Conservation (phyloP, 2,888 invertebrate species). For the Polietes domitor region DNA sequence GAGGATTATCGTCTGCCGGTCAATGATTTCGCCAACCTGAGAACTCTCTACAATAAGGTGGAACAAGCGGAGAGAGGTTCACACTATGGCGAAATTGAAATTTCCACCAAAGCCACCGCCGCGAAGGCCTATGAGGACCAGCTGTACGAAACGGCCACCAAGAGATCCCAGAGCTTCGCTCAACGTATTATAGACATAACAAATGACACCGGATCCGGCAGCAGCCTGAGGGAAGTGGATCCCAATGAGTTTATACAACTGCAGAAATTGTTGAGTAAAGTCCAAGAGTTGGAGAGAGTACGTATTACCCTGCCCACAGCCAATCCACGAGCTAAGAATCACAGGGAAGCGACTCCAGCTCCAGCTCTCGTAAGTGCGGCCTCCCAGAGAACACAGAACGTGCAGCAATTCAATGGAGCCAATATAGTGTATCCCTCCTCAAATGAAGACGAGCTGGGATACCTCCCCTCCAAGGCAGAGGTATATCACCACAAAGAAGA, state of each 20-base stretch:
- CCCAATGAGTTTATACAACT: slow-evolving; percentile 82
- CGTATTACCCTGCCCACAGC: slow-evolving; percentile 71
- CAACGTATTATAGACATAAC: slow-evolving; percentile 74
- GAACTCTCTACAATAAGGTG: slow-evolving; percentile 70
- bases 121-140: slow-evolving; percentile 66
- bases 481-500: slow-evolving; percentile 1
- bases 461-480: slow-evolving; percentile 69
- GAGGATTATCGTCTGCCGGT: slow-evolving; percentile 69
- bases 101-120: slow-evolving; percentile 75
- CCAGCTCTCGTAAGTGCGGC: slow-evolving; percentile 74
- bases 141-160: slow-evolving; percentile 54
- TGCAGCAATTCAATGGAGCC: slow-evolving; percentile 72
- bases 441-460: too few species aligned
- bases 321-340: slow-evolving; percentile 48
- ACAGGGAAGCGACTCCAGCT: slow-evolving; percentile 53
- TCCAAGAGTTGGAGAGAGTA: slow-evolving; percentile 78
- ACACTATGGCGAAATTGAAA: slow-evolving; percentile 71
- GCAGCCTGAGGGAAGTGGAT: slow-evolving; percentile 75
- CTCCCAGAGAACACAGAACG: slow-evolving; percentile 73
- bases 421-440: slow-evolving; percentile 74
- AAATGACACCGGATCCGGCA: slow-evolving; percentile 72
- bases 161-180: slow-evolving; percentile 66
- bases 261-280: slow-evolving; percentile 81
- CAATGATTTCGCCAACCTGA: slow-evolving; percentile 76
- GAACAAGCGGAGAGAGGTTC: slow-evolving; percentile 60